A percentile compares a stretch with the other conserved stretches of the same genome.
phyloP scores from a whole-genome alignment of 2,888 invertebrate genomes.

The Amiota minor region DNA sequence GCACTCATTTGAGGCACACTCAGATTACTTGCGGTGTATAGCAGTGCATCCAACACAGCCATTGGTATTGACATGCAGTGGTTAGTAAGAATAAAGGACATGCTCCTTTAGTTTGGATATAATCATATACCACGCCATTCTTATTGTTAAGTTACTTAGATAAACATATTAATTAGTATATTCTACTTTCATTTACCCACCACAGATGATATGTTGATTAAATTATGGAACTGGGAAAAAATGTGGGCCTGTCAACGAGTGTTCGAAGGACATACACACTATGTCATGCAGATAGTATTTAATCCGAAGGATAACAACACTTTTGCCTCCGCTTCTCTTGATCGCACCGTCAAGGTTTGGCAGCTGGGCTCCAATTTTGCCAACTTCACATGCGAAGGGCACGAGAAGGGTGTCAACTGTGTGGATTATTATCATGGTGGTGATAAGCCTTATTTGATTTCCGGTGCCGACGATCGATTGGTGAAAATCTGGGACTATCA shows the following conservation, averaged over 20 bases:
- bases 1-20: constrained; percentile 97
- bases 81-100: constrained; percentile 75
- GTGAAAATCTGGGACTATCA: constrained; percentile 99
- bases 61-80: constrained; percentile 95
- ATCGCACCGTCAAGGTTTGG: constrained; percentile 98
- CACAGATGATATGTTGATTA: constrained; percentile 97
- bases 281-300: constrained; percentile 99
- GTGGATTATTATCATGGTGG: constrained; percentile 99
- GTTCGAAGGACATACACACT: constrained; percentile 99
- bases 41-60: constrained; percentile 98
- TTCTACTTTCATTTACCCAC: neutral
- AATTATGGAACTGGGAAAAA: constrained; percentile 99
- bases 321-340: constrained; percentile 98
- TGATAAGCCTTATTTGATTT: constrained; percentile 98
- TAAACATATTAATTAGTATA: neutral
- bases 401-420: constrained; percentile 99
- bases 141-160: neutral
- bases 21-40: constrained; percentile 96
- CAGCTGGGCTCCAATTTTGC: constrained; percentile 97
- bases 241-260: constrained; percentile 98
- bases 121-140: neutral
- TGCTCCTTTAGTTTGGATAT: too few relatives aligned
- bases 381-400: constrained; percentile 98
- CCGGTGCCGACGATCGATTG: constrained; percentile 97
- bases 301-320: constrained; percentile 99